These are phyloP conservation scores for Aleiodes alternator DNA, from an alignment of 2,888 invertebrate species.

Conservation along the genomic window DNA sequence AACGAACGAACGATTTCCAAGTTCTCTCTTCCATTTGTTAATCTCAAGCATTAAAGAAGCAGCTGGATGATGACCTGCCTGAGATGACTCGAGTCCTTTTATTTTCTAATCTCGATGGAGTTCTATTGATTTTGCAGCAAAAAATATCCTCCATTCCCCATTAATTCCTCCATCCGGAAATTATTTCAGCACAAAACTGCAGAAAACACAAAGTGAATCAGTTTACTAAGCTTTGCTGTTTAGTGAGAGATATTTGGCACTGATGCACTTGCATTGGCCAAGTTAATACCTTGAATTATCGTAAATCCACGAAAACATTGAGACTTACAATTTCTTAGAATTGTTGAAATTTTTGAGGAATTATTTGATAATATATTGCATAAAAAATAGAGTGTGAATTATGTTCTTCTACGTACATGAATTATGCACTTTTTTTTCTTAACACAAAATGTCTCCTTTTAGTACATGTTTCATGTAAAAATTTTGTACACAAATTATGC, in stretches of 20 bases:
- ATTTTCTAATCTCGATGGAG: conserved; percentile 13
- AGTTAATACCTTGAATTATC: too few relatives aligned
- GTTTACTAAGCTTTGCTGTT: neutral
- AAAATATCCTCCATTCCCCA: neutral
- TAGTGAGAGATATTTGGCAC: neutral
- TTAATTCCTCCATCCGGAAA: neutral
- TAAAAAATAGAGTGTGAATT: too few relatives aligned
- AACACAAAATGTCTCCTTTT: too few relatives aligned
- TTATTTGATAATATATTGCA: too few relatives aligned
- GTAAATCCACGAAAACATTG: neutral
- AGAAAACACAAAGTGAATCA: too few relatives aligned
- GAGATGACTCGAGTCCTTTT: conserved; percentile 13
- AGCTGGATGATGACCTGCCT: conserved; percentile 26
- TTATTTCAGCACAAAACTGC: neutral
- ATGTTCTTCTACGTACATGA: too few relatives aligned
- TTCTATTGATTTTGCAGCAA: too few relatives aligned
- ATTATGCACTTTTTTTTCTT: too few relatives aligned
- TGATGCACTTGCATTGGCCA: too few relatives aligned
- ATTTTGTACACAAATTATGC: too few relatives aligned
- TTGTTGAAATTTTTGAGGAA: too few relatives aligned
- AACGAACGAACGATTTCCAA: neutral
- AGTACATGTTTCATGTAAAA: too few relatives aligned
- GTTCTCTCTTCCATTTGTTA: neutral
- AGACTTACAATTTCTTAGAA: neutral
- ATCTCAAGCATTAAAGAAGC: neutral